phyloP scores from a whole-genome alignment of 2,888 invertebrate species.

The Hydraecia micacea region DNA sequence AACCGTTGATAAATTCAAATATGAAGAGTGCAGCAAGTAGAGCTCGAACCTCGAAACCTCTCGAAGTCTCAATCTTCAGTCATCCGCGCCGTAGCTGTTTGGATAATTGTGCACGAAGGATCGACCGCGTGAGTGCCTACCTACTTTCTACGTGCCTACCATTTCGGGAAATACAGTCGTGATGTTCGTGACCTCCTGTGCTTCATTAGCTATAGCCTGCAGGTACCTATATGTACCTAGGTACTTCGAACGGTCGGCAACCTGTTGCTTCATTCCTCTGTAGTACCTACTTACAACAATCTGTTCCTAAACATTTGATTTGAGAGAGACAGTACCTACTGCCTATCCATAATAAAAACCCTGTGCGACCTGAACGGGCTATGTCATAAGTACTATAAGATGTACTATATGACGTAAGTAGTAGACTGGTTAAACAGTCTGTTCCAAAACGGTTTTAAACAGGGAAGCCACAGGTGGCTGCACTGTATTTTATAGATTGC shows the following conservation, averaged over 20 bases:
- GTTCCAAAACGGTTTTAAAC: background rate
- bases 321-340: background rate
- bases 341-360: background rate
- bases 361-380: background rate
- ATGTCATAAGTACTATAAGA: background rate
- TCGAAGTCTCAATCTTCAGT: background rate
- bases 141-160: background rate
- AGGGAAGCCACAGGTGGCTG: conserved; percentile 21
- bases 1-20: background rate
- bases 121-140: background rate
- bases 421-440: background rate
- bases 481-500: conserved; percentile 7
- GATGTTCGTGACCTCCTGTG: background rate
- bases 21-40: conserved; percentile 1
- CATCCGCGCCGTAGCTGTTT: background rate
- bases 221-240: background rate
- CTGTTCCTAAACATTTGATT: background rate
- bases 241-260: background rate
- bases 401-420: background rate
- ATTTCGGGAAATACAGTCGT: background rate
- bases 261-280: conserved; percentile 13
- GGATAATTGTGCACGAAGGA: background rate
- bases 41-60: background rate
- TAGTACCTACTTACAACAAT: background rate
- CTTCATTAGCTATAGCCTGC: background rate